phyloP scores from a whole-genome alignment of 2,888 invertebrate genomes.

The Cyaniris semiargus region DNA sequence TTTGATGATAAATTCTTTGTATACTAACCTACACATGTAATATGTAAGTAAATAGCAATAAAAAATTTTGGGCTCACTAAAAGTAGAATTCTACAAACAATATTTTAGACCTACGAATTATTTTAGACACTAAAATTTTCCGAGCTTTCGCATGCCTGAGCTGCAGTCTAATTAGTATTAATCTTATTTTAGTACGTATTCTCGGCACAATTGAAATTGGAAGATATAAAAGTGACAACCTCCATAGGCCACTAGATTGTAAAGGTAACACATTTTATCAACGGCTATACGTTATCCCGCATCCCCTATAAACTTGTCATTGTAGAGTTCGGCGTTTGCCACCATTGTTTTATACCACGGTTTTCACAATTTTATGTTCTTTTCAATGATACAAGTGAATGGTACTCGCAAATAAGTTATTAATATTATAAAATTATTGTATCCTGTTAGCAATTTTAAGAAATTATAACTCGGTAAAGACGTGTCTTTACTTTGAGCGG shows the following conservation, averaged over 20 bases:
- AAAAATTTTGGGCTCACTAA: not conserved
- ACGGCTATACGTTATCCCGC: constrained; percentile 46
- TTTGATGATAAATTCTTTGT: constrained; percentile 44
- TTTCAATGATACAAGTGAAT: not conserved
- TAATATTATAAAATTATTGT: not conserved
- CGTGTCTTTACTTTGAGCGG: not conserved
- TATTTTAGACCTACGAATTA: no score
- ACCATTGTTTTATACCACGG: not conserved
- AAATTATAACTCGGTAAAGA: not conserved
- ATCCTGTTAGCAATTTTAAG: not conserved
- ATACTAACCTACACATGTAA: not conserved
- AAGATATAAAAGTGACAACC: constrained; percentile 10
- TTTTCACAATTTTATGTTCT: not conserved
- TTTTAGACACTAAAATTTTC: not conserved
- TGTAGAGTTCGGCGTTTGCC: not conserved
- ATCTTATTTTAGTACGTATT: not conserved
- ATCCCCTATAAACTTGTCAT: constrained; percentile 42
- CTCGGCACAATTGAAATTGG: not conserved
- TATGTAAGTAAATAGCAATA: not conserved
- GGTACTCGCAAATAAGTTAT: not conserved
- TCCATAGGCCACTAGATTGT: not conserved
- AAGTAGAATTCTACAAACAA: not conserved
- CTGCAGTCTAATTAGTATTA: not conserved
- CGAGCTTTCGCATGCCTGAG: not conserved
- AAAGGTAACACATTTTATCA: constrained; percentile 16